Base-by-base conservation (phyloP, 1,140 invertebrate genomes). In the Drosophila erecta region DNA sequence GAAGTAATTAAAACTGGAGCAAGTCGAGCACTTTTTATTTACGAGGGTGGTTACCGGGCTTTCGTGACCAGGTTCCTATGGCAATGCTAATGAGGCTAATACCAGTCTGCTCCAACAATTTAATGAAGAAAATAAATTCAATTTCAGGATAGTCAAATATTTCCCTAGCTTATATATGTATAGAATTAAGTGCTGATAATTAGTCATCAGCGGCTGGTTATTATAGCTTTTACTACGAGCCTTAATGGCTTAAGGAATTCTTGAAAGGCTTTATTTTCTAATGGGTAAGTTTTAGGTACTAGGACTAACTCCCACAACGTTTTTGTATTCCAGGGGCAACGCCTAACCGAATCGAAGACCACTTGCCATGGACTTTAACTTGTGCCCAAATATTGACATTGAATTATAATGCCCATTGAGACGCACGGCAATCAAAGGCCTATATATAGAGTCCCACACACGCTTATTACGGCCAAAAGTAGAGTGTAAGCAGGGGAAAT, bases 1-100 rank as follows among this genome's bases (percentile, higher is more conserved):
- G 60, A 81, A 79, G 80, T 66, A 54, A 85, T 85, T 77, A 76
- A 80, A 85, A 85, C 49, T 85, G 73, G 51, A 85, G 81, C 75
- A 62, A 40, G 44, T 53, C 59, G 50, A 57, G 58, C 27, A 40
- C 53, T 66, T 71, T 62, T 50, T 64, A n/a, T 41, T 35, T 46
- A 66, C 60, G 46, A 74, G 49, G 44, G 64, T 11, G 20, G 15
- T 17, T 56, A 10, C 41, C 15, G 30, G 33, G 49, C 41, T 41
- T 56, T 20, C 53, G 43, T 69, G 40, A 53, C 40, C 22, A 33
- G 7, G 72, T 75, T 75, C 35, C 72, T 46, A 55, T 43, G 71
- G 71, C 44, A 53, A 54, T 44, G 40, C 49, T 75, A 76, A 76
- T 76, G 60, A 66, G 72, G 60, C 53, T 75, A 51, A 75, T 65